phyloP scores from a whole-genome alignment of 2,888 invertebrate species.

The Lymantria monacha region DNA sequence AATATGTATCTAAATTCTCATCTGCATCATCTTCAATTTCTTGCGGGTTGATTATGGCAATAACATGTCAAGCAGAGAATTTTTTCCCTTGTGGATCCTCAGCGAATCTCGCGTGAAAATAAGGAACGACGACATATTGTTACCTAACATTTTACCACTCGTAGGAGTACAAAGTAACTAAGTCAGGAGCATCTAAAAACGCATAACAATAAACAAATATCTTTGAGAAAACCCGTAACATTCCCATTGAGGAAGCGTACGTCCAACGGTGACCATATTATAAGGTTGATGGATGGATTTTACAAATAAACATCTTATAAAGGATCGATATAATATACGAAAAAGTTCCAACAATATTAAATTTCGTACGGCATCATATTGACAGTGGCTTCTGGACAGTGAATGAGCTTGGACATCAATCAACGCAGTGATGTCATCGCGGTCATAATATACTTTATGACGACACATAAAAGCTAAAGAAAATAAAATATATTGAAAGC shows the following conservation, averaged over 20 bases:
- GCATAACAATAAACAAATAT: no score
- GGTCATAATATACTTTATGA: conserved; percentile 1
- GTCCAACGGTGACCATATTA: neutral
- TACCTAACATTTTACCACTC: no score
- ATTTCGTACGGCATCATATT: neutral
- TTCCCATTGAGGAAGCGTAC: neutral
- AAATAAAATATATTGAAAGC: no score
- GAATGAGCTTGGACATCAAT: neutral
- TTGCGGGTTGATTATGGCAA: no score
- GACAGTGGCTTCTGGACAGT: neutral
- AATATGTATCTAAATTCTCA: no score
- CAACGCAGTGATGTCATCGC: neutral
- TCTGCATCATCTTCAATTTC: no score
- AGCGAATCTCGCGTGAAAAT: no score
- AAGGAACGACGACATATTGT: no score
- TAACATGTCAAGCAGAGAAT: no score
- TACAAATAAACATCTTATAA: neutral
- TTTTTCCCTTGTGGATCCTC: no score
- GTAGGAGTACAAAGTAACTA: neutral
- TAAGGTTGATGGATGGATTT: neutral
- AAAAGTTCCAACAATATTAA: neutral
- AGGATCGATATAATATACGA: neutral
- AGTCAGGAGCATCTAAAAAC: no score
- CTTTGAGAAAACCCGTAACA: no score
- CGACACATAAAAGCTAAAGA: neutral